These are phyloP conservation scores for Cyrtonyx montezumae DNA, from an alignment of 2,113 vertebrate species.

Conservation along the genomic window DNA sequence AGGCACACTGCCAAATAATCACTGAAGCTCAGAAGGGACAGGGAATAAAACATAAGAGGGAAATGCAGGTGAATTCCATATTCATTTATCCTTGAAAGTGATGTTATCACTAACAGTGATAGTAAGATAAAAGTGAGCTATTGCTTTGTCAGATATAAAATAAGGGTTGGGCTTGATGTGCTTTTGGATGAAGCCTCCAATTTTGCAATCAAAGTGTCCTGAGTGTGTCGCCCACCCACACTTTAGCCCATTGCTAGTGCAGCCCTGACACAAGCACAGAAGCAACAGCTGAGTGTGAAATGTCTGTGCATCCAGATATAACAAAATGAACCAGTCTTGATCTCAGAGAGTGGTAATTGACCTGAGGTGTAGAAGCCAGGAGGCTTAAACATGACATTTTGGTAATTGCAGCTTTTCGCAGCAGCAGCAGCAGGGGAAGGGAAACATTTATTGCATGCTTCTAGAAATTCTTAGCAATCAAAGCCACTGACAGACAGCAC, in stretches of 20 bases:
- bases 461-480: neutral
- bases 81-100: neutral
- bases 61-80: neutral
- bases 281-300: rapidly evolving
- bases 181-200: neutral
- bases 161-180: neutral
- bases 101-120: neutral
- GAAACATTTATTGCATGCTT: neutral
- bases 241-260: rapidly evolving
- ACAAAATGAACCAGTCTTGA: neutral
- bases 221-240: rapidly evolving
- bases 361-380: neutral
- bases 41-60: neutral
- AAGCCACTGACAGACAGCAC: neutral
- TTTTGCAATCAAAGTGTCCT: neutral
- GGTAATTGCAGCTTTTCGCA: neutral
- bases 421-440: rapidly evolving
- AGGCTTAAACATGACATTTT: neutral
- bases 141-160: neutral
- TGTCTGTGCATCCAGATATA: rapidly evolving
- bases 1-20: neutral
- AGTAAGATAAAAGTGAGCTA: neutral
- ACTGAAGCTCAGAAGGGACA: neutral
- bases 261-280: neutral
- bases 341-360: neutral